Percentiles rank a stretch among this genome's conserved stretches.
phyloP scores from a whole-genome alignment of 2,113 vertebrate species.

The Brachirus orientalis region DNA sequence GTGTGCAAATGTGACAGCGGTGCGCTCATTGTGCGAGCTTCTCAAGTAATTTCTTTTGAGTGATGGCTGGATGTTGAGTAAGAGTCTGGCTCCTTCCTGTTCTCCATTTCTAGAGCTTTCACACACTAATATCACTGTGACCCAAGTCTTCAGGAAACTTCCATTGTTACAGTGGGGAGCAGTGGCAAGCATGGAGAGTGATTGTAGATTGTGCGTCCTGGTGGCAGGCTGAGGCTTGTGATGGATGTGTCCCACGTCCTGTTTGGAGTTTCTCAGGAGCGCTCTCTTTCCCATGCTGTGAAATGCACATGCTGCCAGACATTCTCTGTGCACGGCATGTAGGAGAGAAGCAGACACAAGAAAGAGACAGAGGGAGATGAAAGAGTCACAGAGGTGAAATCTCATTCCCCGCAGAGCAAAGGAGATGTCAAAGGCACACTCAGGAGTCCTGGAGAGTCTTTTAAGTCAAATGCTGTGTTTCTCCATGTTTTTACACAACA shows the following conservation, averaged over 20 bases:
- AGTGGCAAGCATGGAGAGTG: constrained; percentile 67
- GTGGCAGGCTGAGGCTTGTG: constrained; percentile 56
- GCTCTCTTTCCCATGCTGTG: constrained; percentile 70
- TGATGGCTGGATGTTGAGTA: constrained; percentile 32
- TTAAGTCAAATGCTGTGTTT: constrained; percentile 22
- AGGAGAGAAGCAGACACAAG: constrained; percentile 8
- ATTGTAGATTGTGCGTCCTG: constrained; percentile 36
- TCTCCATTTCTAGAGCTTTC: constrained; percentile 40
- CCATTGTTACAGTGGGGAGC: constrained; percentile 86
- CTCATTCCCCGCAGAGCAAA: constrained; percentile 21
- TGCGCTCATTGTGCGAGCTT: background rate
- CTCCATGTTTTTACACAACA: constrained; percentile 13
- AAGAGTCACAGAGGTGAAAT: constrained; percentile 36
- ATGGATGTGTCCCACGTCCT: constrained; percentile 90
- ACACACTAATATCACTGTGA: constrained; percentile 62
- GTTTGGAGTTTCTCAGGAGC: constrained; percentile 89
- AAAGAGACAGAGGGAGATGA: constrained; percentile 30
- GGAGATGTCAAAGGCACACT: constrained; percentile 28
- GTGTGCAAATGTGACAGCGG: constrained; percentile 16
- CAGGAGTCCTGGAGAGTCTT: constrained; percentile 23
- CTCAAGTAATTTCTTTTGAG: constrained; percentile 12
- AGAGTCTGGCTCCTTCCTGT: constrained; percentile 58
- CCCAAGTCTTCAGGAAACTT: constrained; percentile 82
- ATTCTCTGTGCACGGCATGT: constrained; percentile 13
- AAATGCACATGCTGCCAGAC: constrained; percentile 19